Conservation (phyloP, 2,113 vertebrate species). For the Okapia johnstoni region DNA sequence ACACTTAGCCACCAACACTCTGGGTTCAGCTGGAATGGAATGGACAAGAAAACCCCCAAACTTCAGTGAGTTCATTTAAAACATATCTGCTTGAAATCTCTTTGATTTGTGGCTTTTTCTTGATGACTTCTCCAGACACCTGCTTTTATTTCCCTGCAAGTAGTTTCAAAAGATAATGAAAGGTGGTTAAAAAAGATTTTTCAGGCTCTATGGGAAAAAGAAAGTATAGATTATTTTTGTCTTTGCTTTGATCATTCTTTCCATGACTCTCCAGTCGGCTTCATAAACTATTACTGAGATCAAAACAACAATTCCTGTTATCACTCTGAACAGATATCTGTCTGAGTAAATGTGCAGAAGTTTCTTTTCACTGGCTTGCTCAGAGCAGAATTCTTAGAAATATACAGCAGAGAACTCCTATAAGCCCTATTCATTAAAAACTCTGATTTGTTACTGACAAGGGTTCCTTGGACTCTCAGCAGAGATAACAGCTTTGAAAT, state of each 20-base stretch:
- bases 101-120: slow-evolving; percentile 64
- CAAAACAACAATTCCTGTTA: slow-evolving; percentile 38
- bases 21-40: slow-evolving; percentile 45
- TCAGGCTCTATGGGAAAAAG: not conserved
- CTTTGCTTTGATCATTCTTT: slow-evolving; percentile 55
- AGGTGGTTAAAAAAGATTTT: slow-evolving; percentile 34
- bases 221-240: slow-evolving; percentile 37
- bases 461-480: not conserved
- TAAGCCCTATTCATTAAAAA: slow-evolving; percentile 37
- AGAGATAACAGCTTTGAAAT: slow-evolving; percentile 22
- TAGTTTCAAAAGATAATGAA: slow-evolving; percentile 45
- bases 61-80: slow-evolving; percentile 57
- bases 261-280: slow-evolving; percentile 17
- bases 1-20: slow-evolving; percentile 18
- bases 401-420: not conserved
- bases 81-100: slow-evolving; percentile 61
- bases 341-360: slow-evolving; percentile 25
- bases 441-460: not conserved
- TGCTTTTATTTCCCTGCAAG: slow-evolving; percentile 52
- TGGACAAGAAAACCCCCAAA: not conserved
- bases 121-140: slow-evolving; percentile 61
- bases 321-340: not conserved
- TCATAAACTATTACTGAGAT: slow-evolving; percentile 58
- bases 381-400: slow-evolving; percentile 38
- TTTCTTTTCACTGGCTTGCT: slow-evolving; percentile 31